phyloP scores from a whole-genome alignment of 1,140 invertebrate genomes.

The Archivesica marissinica region DNA sequence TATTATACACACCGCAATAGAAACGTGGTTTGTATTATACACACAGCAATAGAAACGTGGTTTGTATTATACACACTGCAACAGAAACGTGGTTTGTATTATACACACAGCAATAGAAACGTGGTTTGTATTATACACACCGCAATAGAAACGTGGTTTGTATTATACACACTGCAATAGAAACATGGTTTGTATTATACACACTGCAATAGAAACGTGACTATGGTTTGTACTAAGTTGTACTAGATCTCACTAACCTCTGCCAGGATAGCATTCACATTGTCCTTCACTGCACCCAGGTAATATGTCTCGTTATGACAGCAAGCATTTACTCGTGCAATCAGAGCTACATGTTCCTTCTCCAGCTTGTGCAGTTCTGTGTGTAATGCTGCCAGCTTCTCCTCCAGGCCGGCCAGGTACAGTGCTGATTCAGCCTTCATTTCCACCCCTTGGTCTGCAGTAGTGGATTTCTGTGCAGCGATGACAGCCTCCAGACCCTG shows the following conservation, averaged over 20 bases:
- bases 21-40: too few species aligned
- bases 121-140: too few species aligned
- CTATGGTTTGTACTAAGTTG: too few species aligned
- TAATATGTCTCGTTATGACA: constrained; percentile 75
- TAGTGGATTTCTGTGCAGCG: neutral
- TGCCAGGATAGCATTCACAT: constrained; percentile 67
- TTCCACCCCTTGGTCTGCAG: neutral
- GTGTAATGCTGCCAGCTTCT: constrained; percentile 63
- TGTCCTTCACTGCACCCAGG: constrained; percentile 62
- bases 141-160: too few species aligned
- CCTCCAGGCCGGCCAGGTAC: constrained; percentile 51
- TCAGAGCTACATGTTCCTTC: constrained; percentile 59
- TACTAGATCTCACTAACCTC: constrained; percentile 68
- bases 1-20: too few species aligned
- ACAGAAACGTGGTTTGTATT: too few species aligned
- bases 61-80: too few species aligned
- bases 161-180: too few species aligned
- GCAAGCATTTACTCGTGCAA: constrained; percentile 70
- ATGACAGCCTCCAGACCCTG: constrained; percentile 39
- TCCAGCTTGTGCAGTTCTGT: constrained; percentile 56
- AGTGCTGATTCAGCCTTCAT: constrained; percentile 3
- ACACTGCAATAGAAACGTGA: too few species aligned
- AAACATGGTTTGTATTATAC: too few species aligned
- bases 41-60: too few species aligned
- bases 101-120: too few species aligned